These are phyloP conservation scores for Cassiopea xamachana DNA, from an alignment of 30 jellyfish, hydroid and myxozoan genomes.

Conservation along the genomic window DNA sequence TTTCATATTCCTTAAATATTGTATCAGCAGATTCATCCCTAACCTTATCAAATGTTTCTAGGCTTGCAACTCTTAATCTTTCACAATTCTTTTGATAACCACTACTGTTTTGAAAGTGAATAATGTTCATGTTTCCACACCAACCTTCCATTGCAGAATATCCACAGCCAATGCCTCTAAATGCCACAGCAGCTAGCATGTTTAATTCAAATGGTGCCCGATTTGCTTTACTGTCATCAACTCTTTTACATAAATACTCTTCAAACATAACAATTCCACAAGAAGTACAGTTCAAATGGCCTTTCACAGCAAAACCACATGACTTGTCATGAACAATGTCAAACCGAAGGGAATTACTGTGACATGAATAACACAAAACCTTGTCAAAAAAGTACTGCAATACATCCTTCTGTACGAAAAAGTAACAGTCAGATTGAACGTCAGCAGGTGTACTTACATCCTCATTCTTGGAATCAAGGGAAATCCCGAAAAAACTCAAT, in stretches of 20 bases:
- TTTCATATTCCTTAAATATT: neutral
- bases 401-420: neutral
- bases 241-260: neutral
- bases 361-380: neutral
- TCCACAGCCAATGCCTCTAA: slow-evolving; percentile 49
- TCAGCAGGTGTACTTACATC: neutral
- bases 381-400: neutral
- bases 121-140: slow-evolving; percentile 60
- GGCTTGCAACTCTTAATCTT: neutral
- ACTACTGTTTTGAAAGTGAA: slow-evolving; percentile 8
- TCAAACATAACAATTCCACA: neutral
- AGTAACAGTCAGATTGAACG: neutral
- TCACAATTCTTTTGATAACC: neutral
- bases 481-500: neutral
- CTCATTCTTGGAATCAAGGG: neutral
- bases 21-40: neutral
- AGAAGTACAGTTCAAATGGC: neutral
- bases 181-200: slow-evolving; percentile 34
- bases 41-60: neutral
- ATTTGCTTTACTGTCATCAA: neutral
- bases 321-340: neutral
- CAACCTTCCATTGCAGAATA: slow-evolving; percentile 35
- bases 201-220: slow-evolving; percentile 3
- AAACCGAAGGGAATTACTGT: neutral
- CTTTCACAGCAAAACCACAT: neutral